Evolutionary conservation across 2,888 invertebrate genomes (phyloP), one percentile per base, ranked within the genome.

Genomic region (Exocentrus adspersus): DNA sequence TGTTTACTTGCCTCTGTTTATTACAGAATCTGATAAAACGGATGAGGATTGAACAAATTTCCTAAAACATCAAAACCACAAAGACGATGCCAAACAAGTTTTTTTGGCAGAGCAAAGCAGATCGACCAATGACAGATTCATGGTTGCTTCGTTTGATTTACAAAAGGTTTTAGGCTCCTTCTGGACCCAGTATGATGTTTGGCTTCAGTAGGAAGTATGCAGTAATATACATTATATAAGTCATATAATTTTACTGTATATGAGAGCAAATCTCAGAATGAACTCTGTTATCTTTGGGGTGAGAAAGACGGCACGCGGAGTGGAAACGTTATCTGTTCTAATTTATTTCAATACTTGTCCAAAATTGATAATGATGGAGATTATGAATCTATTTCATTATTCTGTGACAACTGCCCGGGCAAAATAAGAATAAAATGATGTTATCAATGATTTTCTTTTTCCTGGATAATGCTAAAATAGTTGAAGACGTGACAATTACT

Each of bases 161-260:
- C 64, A 68, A 28, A 72, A 74, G 65, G 73, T 77, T n/a, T 62
- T 76, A 24, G 65, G 75, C 75, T 21, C 72, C 74, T 10, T 65
- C 70, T 64, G 74, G 71, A 5, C 61, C 67, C 14, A 72, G 68
- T 61, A 68, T 75, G 65, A 12, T 72, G 17, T 64, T 69, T 16
- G 70, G 68, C 14, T 77, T 74, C 54, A 61, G 65, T 14, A 60
- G 75, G 58, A 77, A 76, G 69, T 74, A 75, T 62, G 70, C 72
- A 17, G 69, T 74, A 14, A n/a, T n/a, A n/a, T n/a, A n/a, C n/a
- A n/a, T n/a, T n/a, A n/a, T n/a, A n/a, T n/a, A n/a, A n/a, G n/a
- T n/a, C n/a, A 14, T 77, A 71, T 48, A 76, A 75, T 69, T 74
- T 76, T 48, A 74, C 74, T 24, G 46, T 75, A 12, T 75, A 75